Base-by-base conservation (phyloP, 2,888 invertebrate species). In the Petrophora chlorosata region DNA sequence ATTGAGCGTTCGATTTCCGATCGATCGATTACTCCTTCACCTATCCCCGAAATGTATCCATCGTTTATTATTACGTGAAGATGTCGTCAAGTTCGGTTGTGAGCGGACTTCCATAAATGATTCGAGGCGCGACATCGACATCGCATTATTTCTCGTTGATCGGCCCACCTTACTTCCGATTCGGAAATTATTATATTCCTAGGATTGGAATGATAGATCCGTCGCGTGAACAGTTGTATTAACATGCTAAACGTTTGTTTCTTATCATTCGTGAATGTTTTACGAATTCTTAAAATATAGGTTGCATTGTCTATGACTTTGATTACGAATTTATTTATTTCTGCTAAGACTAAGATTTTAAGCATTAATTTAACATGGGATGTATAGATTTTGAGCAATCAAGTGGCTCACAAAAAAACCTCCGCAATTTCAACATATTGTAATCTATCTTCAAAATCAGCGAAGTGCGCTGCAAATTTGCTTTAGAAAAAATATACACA, bases 101-200 rank as follows among this genome's bases (percentile, higher is more conserved):
- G 61, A 48, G 67, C 69, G 69, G 76, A 67, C 67, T 61, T 73
- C 79, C 76, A 86, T 90, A 88, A 87, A 80, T 69, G 82, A 89
- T 87, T 78, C 88, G 79, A 79, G 79, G 73, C 87, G 87, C 84
- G 87, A 81, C 85, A 74, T 72, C 76, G 76, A 88, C 87, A 84
- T 79, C 75, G 76, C 82, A 86, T 89, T 87, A 88, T 82, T 84
- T 82, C 84, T 85, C 78, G 82, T 78, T 76, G 82, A 84, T 84
- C 83, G 79, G 74, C 69, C 78, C 77, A 82, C 79, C 87, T 82
- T 85, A 88, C 90, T 90, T 90, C 90, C 90, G 90, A 90, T 88
- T 90, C 90, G 89, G 89, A 89, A 89, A 89, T 75, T 85, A 82
- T 85, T 78, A 80, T 87, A 85, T 85, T 85, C 82, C 77, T 75